These are phyloP conservation scores for Ericerus pela DNA, from an alignment of 1,140 invertebrate species.

Conservation along the genomic window DNA sequence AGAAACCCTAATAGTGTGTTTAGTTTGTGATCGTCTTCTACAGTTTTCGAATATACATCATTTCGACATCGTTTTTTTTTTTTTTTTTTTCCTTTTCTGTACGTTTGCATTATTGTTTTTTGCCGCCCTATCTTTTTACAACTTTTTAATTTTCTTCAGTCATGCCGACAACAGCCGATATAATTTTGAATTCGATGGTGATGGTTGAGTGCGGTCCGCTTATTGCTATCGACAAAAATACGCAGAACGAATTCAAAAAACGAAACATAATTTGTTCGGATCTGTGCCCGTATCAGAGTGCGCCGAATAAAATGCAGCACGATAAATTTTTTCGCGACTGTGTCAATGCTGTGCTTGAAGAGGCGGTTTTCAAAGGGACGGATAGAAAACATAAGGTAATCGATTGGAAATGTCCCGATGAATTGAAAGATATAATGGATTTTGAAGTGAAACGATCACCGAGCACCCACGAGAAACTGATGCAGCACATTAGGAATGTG, in stretches of 20 bases:
- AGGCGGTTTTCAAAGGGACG: slow-evolving; percentile 58
- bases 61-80: too few species aligned
- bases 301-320: slow-evolving; percentile 41
- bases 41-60: background rate
- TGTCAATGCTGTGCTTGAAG: slow-evolving; percentile 50
- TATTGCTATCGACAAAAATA: background rate
- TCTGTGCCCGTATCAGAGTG: slow-evolving; percentile 26
- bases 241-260: background rate
- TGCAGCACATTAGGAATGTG: slow-evolving; percentile 45
- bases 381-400: slow-evolving; percentile 50
- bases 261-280: background rate
- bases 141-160: too few species aligned
- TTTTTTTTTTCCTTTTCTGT: too few species aligned
- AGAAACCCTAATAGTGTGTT: slow-evolving; percentile 3
- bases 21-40: slow-evolving; percentile 7
- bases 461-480: slow-evolving; percentile 46
- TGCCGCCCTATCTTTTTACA: background rate
- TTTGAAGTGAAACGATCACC: slow-evolving; percentile 39
- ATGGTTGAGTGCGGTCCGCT: background rate
- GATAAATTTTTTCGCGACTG: slow-evolving; percentile 53
- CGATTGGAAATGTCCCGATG: slow-evolving; percentile 54
- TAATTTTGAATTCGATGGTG: background rate
- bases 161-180: slow-evolving; percentile 4
- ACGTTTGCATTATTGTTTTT: background rate
- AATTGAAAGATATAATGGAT: slow-evolving; percentile 46